These are phyloP conservation scores for Xyrauchen texanus DNA, from an alignment of 2,113 vertebrate species.

Conservation along the genomic window DNA sequence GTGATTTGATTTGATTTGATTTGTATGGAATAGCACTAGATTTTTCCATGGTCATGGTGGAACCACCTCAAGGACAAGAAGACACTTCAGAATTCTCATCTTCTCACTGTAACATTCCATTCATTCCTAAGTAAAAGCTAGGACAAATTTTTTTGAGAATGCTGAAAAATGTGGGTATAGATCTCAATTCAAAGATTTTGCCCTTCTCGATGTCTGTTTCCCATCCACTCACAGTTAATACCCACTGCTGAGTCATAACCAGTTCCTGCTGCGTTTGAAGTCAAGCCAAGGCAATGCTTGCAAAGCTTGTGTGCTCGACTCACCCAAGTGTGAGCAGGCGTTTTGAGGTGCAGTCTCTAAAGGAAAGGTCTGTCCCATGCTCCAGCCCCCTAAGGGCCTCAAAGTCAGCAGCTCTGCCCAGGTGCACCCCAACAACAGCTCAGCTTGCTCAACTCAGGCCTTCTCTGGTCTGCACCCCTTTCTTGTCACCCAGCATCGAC, in stretches of 20 bases:
- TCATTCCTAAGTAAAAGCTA: too few species aligned
- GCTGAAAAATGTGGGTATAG: background rate
- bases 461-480: background rate
- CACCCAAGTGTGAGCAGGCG: constrained; percentile 64
- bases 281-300: constrained; percentile 20
- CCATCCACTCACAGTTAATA: constrained; percentile 18
- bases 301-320: constrained; percentile 52
- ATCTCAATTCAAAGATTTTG: background rate
- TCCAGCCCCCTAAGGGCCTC: constrained; percentile 69
- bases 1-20: too few species aligned
- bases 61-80: too few species aligned
- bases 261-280: constrained; percentile 28
- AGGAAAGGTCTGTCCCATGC: constrained; percentile 79
- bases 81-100: too few species aligned
- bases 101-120: too few species aligned
- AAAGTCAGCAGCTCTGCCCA: constrained; percentile 46
- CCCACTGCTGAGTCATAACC: constrained; percentile 27
- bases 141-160: background rate
- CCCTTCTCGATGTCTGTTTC: constrained; percentile 16
- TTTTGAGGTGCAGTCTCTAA: constrained; percentile 69
- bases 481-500: background rate
- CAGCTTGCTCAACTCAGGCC: background rate
- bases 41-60: too few species aligned
- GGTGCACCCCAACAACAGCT: background rate
- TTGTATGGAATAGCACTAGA: too few species aligned